Conservation (phyloP, 2,797 vertebrate species). For the Pristis pectinata region DNA sequence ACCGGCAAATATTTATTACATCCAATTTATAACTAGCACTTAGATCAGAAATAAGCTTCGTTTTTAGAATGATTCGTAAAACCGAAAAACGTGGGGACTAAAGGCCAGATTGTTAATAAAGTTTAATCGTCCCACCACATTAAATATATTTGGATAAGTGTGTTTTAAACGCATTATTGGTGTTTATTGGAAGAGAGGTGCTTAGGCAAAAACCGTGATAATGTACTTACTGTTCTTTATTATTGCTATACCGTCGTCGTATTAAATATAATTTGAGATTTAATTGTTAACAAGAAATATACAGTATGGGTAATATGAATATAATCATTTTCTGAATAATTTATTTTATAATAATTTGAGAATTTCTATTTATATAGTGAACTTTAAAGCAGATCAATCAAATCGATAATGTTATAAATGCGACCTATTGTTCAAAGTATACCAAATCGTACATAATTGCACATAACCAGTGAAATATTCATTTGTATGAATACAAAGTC, state of each 20-base stretch:
- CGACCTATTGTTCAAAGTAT: background rate
- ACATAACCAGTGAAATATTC: background rate
- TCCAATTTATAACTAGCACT: conserved; percentile 77
- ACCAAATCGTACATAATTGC: background rate
- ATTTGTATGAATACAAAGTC: background rate
- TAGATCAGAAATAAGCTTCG: conserved; percentile 60
- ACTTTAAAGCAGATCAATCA: background rate
- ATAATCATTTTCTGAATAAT: background rate
- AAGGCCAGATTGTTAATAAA: background rate
- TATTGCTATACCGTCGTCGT: background rate
- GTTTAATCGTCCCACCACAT: background rate
- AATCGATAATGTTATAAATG: background rate
- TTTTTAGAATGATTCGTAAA: conserved; percentile 26
- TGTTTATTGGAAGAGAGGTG: background rate
- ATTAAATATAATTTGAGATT: background rate
- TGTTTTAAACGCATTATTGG: background rate
- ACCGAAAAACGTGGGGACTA: background rate
- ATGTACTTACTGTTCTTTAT: too few relatives aligned
- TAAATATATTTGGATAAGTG: conserved; percentile 19
- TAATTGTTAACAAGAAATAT: background rate
- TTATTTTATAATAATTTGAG: background rate
- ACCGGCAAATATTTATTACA: conserved; percentile 99
- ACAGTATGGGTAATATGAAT: background rate
- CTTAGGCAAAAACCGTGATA: background rate
- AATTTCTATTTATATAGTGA: background rate